A percentile compares a stretch with the other conserved stretches of the same genome.
Evolutionary conservation across 2,888 invertebrate species (phyloP).

Genomic region (Cyaniris semiargus): DNA sequence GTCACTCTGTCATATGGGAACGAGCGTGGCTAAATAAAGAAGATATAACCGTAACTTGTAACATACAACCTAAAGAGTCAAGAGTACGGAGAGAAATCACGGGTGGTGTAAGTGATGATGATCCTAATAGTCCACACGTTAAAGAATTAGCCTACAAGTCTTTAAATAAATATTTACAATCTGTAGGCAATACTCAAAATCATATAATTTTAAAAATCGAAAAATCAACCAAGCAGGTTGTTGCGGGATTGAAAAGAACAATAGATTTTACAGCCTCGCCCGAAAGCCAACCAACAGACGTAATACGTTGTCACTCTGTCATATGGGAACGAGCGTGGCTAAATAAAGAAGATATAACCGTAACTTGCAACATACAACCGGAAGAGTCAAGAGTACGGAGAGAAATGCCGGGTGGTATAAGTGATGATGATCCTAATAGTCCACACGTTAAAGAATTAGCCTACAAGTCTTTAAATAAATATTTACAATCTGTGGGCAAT

Average conservation of each 20-base stretch:
- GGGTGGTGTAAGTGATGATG: slow-evolving; percentile 36
- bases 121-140: slow-evolving; percentile 46
- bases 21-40: slow-evolving; percentile 71
- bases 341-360: slow-evolving; percentile 54
- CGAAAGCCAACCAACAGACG: slow-evolving; percentile 36
- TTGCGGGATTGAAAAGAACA: slow-evolving; percentile 67
- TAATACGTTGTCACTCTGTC: slow-evolving; percentile 61
- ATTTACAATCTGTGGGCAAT: slow-evolving; percentile 45
- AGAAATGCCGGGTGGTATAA: background rate
- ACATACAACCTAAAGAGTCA: slow-evolving; percentile 43
- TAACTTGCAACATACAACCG: slow-evolving; percentile 53
- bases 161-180: slow-evolving; percentile 47
- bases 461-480: slow-evolving; percentile 51
- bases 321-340: slow-evolving; percentile 79
- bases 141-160: slow-evolving; percentile 51
- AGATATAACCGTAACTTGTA: slow-evolving; percentile 58
- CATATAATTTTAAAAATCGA: slow-evolving; percentile 56
- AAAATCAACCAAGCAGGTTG: slow-evolving; percentile 58
- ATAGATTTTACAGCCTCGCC: slow-evolving; percentile 53
- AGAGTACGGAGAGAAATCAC: background rate
- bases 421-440: slow-evolving; percentile 43
- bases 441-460: slow-evolving; percentile 50
- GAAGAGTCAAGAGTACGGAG: background rate
- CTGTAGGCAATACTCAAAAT: slow-evolving; percentile 41
- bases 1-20: slow-evolving; percentile 74